Percentiles rank a stretch among this genome's conserved stretches.
Conservation (phyloP, 2,797 vertebrate species). For the Cyprinella venusta region DNA sequence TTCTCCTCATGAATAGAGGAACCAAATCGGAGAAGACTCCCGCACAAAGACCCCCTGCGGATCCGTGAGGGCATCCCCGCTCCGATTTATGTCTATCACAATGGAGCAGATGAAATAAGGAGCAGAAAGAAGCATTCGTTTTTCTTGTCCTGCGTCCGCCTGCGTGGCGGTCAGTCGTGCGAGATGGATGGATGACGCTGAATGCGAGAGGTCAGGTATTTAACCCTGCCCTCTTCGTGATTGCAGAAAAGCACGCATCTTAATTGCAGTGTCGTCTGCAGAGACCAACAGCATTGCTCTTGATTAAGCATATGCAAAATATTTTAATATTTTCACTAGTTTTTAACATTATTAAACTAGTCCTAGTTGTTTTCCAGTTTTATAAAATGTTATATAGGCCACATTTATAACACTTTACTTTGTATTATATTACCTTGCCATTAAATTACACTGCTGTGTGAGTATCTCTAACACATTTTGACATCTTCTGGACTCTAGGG, state of each 20-base stretch:
- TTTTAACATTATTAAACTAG: neutral
- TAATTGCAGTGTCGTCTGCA: conserved; percentile 60
- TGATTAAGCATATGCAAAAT: conserved; percentile 20
- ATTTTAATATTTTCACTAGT: too few species aligned
- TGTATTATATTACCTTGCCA: neutral
- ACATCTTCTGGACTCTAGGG: neutral
- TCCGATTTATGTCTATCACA: conserved; percentile 82
- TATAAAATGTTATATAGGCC: neutral
- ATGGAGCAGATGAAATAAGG: conserved; percentile 83
- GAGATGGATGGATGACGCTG: conserved; percentile 79
- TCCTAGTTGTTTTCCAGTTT: neutral
- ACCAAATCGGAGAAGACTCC: conserved; percentile 82
- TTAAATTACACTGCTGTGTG: neutral
- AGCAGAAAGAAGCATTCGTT: conserved; percentile 80
- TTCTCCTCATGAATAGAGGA: conserved; percentile 80
- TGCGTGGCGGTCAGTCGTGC: conserved; percentile 68
- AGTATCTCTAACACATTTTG: neutral
- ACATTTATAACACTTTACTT: neutral
- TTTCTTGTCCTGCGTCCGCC: conserved; percentile 71
- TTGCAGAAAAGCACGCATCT: conserved; percentile 65
- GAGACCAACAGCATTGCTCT: conserved; percentile 13
- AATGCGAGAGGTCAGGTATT: conserved; percentile 82
- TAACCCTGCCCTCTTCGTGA: conserved; percentile 73
- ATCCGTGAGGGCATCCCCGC: conserved; percentile 79
- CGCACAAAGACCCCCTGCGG: conserved; percentile 82